Conservation (phyloP, 1,140 invertebrate species). For the Neotoxoptera formosana region DNA sequence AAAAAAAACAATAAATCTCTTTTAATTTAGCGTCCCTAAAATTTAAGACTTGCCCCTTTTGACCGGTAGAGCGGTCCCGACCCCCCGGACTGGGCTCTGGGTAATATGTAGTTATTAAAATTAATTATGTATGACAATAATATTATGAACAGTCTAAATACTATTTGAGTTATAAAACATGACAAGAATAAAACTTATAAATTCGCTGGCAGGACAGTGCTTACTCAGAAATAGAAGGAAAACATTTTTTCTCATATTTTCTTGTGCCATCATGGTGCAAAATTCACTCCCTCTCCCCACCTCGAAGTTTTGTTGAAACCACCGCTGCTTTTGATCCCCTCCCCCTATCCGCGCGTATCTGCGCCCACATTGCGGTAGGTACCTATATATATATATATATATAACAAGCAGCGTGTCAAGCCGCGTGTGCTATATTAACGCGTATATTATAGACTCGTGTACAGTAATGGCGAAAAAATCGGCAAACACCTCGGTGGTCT, state of each 20-base stretch:
- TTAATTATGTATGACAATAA: background rate
- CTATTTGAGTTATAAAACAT: background rate
- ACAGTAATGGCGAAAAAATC: background rate
- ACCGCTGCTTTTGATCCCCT: background rate
- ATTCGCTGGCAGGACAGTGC: background rate
- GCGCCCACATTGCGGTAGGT: background rate
- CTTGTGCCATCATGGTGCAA: no score
- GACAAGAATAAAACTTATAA: background rate
- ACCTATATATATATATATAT: no score
- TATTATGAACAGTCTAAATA: background rate
- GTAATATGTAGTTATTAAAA: background rate
- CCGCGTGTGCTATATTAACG: background rate
- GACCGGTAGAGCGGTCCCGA: background rate
- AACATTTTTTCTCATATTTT: background rate
- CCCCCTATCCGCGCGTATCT: accelerated
- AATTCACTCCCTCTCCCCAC: background rate
- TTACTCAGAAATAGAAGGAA: background rate
- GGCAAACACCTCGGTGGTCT: background rate
- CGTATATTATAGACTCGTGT: background rate
- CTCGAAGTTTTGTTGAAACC: background rate
- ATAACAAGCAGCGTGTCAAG: background rate
- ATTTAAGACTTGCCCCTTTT: background rate
- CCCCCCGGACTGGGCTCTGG: background rate
- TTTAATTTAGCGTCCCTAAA: background rate
- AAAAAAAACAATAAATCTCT: background rate